Conservation (phyloP, 2,888 invertebrate species). For the Drosophila affinis region DNA sequence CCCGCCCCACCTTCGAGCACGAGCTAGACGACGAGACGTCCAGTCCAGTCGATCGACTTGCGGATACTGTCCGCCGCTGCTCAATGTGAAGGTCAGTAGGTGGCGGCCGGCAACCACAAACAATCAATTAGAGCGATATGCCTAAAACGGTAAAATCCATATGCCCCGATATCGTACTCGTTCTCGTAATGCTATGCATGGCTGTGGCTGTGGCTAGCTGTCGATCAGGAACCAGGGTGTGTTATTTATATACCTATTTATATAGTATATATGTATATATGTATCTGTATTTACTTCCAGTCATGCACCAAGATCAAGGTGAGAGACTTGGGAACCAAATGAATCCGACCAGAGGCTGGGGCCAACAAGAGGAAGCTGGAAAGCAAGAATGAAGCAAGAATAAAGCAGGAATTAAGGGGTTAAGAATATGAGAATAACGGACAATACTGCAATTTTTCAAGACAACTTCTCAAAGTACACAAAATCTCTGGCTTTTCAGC, state of each 20-base stretch:
- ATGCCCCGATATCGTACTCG: slow-evolving; percentile 54
- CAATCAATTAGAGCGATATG: slow-evolving; percentile 72
- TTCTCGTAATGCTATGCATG: slow-evolving; percentile 40
- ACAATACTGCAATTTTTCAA: too few relatives aligned
- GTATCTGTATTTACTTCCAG: slow-evolving; percentile 22
- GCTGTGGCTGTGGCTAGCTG: slow-evolving; percentile 1
- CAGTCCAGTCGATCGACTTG: slow-evolving; percentile 54
- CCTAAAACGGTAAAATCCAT: slow-evolving; percentile 76
- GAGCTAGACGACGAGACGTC: slow-evolving; percentile 72
- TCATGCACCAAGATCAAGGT: slow-evolving; percentile 48
- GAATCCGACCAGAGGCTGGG: background rate
- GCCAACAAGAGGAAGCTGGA: background rate
- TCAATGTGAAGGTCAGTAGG: slow-evolving; percentile 80
- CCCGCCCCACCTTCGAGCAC: slow-evolving; percentile 39
- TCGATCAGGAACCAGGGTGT: slow-evolving; percentile 49
- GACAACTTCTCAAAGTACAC: background rate
- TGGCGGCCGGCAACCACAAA: slow-evolving; percentile 73
- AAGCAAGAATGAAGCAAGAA: background rate
- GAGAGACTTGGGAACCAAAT: slow-evolving; percentile 8
- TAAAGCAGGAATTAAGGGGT: background rate
- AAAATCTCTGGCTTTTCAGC: too few relatives aligned
- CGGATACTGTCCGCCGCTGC: slow-evolving; percentile 71
- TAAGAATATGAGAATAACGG: too few relatives aligned
- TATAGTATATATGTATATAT: background rate
- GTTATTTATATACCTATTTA: background rate